Conservation (phyloP, 2,888 invertebrate genomes). For the Spilarctia lutea region DNA sequence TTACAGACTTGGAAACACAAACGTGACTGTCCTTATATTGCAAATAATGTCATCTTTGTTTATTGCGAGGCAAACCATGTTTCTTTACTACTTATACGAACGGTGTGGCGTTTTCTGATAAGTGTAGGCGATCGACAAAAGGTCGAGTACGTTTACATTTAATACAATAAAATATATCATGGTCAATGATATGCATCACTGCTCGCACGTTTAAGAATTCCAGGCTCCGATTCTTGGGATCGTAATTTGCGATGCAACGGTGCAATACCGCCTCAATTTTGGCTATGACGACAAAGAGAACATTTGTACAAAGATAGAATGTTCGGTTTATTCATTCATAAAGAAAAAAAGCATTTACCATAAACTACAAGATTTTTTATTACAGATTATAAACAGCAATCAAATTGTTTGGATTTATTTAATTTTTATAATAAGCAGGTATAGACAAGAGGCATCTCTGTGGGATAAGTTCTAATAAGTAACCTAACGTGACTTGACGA, state of each 20-base stretch:
- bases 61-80: neutral
- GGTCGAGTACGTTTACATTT: conserved; percentile 2
- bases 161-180: conserved; percentile 42
- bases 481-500: neutral
- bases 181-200: conserved; percentile 58
- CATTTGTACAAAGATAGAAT: neutral
- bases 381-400: neutral
- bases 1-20: neutral
- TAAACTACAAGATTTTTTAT: neutral
- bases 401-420: neutral
- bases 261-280: neutral
- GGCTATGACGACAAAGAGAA: neutral
- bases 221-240: conserved; percentile 55
- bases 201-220: conserved; percentile 60
- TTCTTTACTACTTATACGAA: neutral
- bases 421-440: neutral
- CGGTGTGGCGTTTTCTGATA: neutral
- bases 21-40: neutral
- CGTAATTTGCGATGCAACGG: conserved; percentile 46
- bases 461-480: neutral
- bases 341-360: neutral
- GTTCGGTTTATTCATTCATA: no score
- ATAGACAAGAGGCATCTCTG: neutral
- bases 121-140: neutral
- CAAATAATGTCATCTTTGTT: neutral